Evolutionary conservation across 2,113 vertebrate species (phyloP).

Genomic region (Rhipidura dahli): DNA sequence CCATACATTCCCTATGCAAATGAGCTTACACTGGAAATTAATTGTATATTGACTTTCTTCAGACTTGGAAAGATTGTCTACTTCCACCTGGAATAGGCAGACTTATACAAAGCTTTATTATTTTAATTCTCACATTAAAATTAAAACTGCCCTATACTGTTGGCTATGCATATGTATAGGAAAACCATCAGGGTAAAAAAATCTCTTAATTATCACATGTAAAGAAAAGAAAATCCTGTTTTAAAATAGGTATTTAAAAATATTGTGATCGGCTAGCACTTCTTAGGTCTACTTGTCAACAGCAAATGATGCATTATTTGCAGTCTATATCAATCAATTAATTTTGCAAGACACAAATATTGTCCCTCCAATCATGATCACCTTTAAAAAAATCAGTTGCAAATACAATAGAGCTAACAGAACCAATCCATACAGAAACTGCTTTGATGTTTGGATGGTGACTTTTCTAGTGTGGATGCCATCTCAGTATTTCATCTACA

Average conservation of each 20-base stretch:
- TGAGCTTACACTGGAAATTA: neutral
- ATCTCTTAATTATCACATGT: slow-evolving; percentile 4
- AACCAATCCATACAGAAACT: neutral
- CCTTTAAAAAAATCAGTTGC: neutral
- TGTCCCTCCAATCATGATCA: neutral
- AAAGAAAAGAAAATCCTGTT: neutral
- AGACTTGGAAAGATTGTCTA: neutral
- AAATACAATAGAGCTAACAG: neutral
- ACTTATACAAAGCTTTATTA: neutral
- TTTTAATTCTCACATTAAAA: slow-evolving; percentile 33
- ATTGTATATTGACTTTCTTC: neutral
- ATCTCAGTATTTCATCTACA: neutral
- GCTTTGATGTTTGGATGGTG: neutral
- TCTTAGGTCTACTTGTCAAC: neutral
- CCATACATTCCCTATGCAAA: neutral
- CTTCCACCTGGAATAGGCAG: slow-evolving; percentile 8
- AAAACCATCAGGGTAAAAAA: neutral
- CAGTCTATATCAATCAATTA: neutral
- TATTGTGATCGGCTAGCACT: neutral
- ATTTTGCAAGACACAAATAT: neutral
- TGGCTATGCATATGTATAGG: neutral
- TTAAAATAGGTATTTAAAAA: neutral
- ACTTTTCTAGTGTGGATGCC: neutral
- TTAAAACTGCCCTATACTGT: neutral
- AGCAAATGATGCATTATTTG: neutral